Evolutionary conservation across 1,140 invertebrate genomes (phyloP), one percentile per base, ranked within the genome.

Genomic region (Drosophila sp.): DNA sequence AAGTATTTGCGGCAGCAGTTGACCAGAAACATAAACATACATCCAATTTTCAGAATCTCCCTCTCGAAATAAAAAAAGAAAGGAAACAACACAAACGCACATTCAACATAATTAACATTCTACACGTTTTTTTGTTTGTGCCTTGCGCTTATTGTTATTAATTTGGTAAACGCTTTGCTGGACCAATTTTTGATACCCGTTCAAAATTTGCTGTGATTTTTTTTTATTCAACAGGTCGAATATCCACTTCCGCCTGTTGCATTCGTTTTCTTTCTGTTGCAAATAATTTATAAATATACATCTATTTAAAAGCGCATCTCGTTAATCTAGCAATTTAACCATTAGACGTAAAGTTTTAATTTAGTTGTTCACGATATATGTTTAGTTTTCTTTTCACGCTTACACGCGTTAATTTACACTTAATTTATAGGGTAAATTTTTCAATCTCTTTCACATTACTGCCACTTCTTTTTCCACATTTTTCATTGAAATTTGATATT

Each of bases 1-100:
- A 67, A 74, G 45, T 53, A 70, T 40, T 82, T 87, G 86, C 86
- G 83, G 83, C 83, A 89, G 83, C 84, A 89, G 83, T 80, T 84
- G 79, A 79, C 72, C 48, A 72, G 64, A 70, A 46, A 40, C 65
- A 53, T 53, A 29, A 16, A 18, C 36, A 56, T 25, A 56, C 13
- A 54, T 18, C 25, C 18, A 40, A 40, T 13, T 27, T 11, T 18
- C 9, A n/a, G n/a, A n/a, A n/a, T n/a, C 21, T 21, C 1, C 21
- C 21, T n/a, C 7, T 16, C 5, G 13, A 34, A 54, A 36, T 25
- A 18, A 36, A 34, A 34, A 36, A 56, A 54, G 21, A 11, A 27
- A 27, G 25, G 5, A 27, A 27, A 27, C 2, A 27, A 27, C 25
- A 29, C 4, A 29, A 2, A 5, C 46, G 27, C 58, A 48, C 41